These are phyloP conservation scores for Mormyrus hasselquistii DNA, from an alignment of 2,797 vertebrate species.

Conservation along the genomic window DNA sequence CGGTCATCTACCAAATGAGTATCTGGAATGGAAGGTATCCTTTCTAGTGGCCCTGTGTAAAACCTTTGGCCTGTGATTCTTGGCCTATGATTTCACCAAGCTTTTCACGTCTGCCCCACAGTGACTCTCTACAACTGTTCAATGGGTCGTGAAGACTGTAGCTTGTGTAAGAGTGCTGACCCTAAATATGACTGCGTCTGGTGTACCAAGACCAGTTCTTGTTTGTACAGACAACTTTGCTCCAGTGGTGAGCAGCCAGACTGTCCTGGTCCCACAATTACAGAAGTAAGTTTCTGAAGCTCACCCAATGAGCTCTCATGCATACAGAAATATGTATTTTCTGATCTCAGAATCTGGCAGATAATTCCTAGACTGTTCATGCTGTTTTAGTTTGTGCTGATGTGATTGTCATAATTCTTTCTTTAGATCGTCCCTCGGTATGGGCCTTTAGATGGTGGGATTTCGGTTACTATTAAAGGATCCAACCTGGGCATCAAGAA, in stretches of 20 bases:
- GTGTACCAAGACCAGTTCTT: conserved; percentile 65
- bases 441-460: conserved; percentile 75
- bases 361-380: conserved; percentile 28
- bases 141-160: conserved; percentile 83
- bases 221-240: conserved; percentile 70
- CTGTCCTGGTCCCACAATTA: conserved; percentile 73
- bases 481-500: conserved; percentile 83
- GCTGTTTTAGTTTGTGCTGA: conserved; percentile 8
- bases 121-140: conserved; percentile 91
- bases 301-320: background rate
- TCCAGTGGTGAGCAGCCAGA: conserved; percentile 19
- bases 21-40: background rate
- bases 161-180: conserved; percentile 76
- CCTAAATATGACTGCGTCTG: conserved; percentile 74
- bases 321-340: background rate
- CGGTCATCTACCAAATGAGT: background rate
- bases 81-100: background rate
- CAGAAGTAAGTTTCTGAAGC: conserved; percentile 56
- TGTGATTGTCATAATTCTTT: background rate
- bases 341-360: background rate
- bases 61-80: background rate
- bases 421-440: conserved; percentile 77
- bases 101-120: conserved; percentile 34
- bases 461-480: conserved; percentile 81
- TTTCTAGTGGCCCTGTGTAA: background rate